Evolutionary conservation across 2,888 invertebrate species (phyloP).

Genomic region (Nineta flava): DNA sequence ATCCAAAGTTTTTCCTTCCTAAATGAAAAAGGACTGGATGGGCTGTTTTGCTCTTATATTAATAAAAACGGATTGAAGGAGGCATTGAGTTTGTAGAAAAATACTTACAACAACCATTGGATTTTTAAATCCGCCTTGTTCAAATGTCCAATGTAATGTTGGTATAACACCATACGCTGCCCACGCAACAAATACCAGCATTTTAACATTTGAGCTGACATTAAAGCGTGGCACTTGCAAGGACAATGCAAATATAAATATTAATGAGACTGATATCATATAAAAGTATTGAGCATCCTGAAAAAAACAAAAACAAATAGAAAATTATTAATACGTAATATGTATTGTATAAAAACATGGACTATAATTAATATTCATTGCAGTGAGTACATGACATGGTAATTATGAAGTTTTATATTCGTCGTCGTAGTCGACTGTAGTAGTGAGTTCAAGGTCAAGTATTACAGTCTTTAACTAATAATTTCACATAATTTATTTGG

Average conservation of each 20-base stretch:
- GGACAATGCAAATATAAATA: constrained; percentile 65
- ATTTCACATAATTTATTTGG: too few relatives aligned
- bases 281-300: constrained; percentile 69
- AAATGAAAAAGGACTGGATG: neutral
- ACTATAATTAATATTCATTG: constrained; percentile 5
- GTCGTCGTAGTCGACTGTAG: too few relatives aligned
- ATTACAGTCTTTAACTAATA: too few relatives aligned
- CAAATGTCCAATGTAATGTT: constrained; percentile 76
- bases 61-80: constrained; percentile 3
- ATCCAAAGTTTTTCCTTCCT: too few relatives aligned
- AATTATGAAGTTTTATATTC: neutral
- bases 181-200: constrained; percentile 71
- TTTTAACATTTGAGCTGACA: constrained; percentile 53
- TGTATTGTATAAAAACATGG: neutral
- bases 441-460: neutral
- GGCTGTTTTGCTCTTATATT: neutral
- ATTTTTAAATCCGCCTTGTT: constrained; percentile 77
- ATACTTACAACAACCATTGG: constrained; percentile 64
- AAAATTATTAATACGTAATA: neutral
- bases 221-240: constrained; percentile 61
- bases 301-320: constrained; percentile 17
- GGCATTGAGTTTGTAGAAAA: neutral
- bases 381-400: neutral
- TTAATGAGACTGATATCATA: constrained; percentile 61
- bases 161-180: constrained; percentile 83